A percentile compares a stretch with the other conserved stretches of the same genome.
Conservation (phyloP, 2,888 invertebrate species). For the Cryptus viduatorius region DNA sequence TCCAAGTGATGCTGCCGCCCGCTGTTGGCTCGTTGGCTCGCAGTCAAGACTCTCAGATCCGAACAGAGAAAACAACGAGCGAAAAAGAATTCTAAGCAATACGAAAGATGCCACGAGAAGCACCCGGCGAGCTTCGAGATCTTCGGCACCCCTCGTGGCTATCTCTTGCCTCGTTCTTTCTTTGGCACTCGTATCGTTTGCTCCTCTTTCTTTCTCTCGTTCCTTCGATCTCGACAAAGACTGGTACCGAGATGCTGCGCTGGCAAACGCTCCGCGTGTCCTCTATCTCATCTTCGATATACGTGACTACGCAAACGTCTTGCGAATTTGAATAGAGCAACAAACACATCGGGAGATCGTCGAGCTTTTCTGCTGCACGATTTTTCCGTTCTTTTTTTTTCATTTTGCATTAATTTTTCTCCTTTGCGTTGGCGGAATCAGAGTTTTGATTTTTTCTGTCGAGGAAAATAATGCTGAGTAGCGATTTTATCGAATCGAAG, state of each 20-base stretch:
- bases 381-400: conserved; percentile 35
- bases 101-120: conserved; percentile 11
- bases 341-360: neutral
- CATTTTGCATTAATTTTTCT: neutral
- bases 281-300: conserved; percentile 46
- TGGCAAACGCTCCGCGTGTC: neutral
- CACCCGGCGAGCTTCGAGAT: conserved; percentile 9
- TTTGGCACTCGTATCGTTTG: neutral
- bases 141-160: conserved; percentile 32
- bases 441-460: neutral
- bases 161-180: conserved; percentile 16
- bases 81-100: neutral
- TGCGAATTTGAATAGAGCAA: conserved; percentile 74
- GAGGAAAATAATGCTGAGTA: neutral
- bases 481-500: too few species aligned
- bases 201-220: neutral
- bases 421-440: neutral
- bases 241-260: neutral
- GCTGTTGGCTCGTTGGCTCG: conserved; percentile 32
- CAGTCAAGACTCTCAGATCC: conserved; percentile 7
- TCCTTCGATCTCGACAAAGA: conserved; percentile 21
- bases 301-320: conserved; percentile 78
- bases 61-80: neutral
- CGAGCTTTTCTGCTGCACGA: neutral
- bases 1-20: conserved; percentile 43